Conservation (phyloP, 2,797 vertebrate species). For the Staurois parvus region DNA sequence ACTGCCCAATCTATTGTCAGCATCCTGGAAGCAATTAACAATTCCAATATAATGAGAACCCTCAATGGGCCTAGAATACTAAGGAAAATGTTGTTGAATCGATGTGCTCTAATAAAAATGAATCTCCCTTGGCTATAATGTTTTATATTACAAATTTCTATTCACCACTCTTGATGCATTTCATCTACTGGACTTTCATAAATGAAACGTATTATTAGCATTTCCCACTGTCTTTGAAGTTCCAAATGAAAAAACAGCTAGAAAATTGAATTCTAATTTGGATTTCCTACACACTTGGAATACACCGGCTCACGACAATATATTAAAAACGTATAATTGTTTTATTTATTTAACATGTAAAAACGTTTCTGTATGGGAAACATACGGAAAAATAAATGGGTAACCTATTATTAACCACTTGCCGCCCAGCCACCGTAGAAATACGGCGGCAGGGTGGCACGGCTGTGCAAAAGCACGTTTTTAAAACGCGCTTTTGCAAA, state of each 20-base stretch:
- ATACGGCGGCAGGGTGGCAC: too few species aligned
- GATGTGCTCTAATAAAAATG: neutral
- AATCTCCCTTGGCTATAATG: neutral
- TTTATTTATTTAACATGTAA: too few species aligned
- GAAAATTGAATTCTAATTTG: constrained; percentile 33
- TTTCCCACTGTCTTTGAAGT: constrained; percentile 24
- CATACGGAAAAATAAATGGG: neutral
- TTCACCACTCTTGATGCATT: neutral
- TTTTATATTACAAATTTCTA: neutral
- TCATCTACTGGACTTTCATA: constrained; percentile 1
- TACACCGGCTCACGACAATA: constrained; percentile 19
- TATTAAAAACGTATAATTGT: neutral
- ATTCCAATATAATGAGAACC: too few species aligned
- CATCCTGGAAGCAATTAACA: too few species aligned
- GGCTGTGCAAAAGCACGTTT: too few species aligned
- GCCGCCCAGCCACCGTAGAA: too few species aligned
- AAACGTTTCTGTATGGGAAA: constrained; percentile 1
- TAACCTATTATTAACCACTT: too few species aligned
- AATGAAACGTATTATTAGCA: constrained; percentile 37
- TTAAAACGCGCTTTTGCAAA: too few species aligned
- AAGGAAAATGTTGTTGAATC: too few species aligned
- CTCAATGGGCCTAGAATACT: too few species aligned
- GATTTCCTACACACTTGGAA: constrained; percentile 7
- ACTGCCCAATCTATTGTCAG: too few species aligned
- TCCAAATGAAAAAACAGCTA: constrained; percentile 9